phyloP scores from a whole-genome alignment of 2,113 vertebrate genomes.

The Gadus chalcogrammus region DNA sequence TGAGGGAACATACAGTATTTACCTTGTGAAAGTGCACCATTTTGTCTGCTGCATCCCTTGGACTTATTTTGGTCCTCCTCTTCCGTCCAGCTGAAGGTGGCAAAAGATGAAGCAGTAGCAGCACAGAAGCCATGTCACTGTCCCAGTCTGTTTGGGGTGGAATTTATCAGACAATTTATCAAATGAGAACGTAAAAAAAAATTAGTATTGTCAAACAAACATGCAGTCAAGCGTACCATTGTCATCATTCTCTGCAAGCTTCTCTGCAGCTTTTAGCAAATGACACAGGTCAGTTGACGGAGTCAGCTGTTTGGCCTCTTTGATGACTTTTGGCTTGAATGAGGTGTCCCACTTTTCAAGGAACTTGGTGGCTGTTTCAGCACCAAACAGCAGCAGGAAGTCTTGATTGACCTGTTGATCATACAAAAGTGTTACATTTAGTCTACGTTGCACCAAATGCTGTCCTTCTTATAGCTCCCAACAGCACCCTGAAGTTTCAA shows the following conservation, averaged over 20 bases:
- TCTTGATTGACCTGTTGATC: conserved; percentile 14
- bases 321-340: too few species aligned
- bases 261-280: conserved; percentile 13
- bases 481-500: too few species aligned
- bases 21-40: conserved; percentile 31
- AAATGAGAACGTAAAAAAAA: not conserved
- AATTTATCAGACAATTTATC: not conserved
- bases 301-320: too few species aligned
- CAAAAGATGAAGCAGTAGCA: conserved; percentile 19
- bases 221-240: not conserved
- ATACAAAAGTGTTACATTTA: not conserved
- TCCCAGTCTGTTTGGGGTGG: not conserved
- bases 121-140: conserved; percentile 9
- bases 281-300: too few species aligned
- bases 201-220: not conserved
- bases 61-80: conserved; percentile 17
- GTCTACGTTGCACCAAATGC: too few species aligned
- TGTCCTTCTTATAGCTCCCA: too few species aligned
- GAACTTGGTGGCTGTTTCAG: conserved; percentile 18
- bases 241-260: not conserved
- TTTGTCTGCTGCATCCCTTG: conserved; percentile 12
- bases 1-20: not conserved
- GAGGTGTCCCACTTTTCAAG: conserved; percentile 17
- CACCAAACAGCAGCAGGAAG: conserved; percentile 13
- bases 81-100: conserved; percentile 17